Percentiles rank a stretch among this genome's conserved stretches.
Conservation (phyloP, 2,797 vertebrate genomes). For the Macrochelys suwanniensis region DNA sequence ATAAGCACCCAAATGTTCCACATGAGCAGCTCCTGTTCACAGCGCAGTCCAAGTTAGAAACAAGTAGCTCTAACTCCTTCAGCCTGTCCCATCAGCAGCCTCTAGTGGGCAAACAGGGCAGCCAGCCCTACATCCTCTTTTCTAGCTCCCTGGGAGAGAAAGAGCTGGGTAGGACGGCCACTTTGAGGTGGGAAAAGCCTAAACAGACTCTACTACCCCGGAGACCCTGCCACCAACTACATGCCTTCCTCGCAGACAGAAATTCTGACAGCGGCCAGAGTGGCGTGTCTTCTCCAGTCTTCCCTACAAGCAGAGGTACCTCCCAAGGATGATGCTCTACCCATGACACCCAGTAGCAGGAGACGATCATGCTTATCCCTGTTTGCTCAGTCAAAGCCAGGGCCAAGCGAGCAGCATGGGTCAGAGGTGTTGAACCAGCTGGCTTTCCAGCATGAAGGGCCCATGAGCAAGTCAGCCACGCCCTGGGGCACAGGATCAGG, state of each 20-base stretch:
- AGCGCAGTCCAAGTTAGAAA: not conserved
- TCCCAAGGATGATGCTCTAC: not conserved
- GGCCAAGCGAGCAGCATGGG: not conserved
- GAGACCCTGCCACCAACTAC: not conserved
- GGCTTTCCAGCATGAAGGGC: not conserved
- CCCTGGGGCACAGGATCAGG: not conserved
- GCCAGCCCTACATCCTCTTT: not conserved
- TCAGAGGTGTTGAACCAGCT: not conserved
- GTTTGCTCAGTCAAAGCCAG: not conserved
- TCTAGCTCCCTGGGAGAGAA: not conserved
- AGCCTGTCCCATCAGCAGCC: constrained; percentile 56
- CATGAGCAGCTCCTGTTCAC: not conserved
- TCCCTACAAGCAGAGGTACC: not conserved
- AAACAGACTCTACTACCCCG: not conserved
- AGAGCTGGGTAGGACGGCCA: not conserved
- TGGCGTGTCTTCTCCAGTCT: not conserved
- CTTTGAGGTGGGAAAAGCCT: not conserved
- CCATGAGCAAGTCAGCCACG: not conserved
- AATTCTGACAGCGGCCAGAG: not conserved
- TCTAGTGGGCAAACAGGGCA: constrained; percentile 56
- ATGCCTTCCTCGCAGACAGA: not conserved
- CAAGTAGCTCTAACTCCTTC: not conserved
- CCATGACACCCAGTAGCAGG: not conserved
- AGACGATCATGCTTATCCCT: not conserved
- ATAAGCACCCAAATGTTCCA: not conserved